Conservation (phyloP, 2,113 vertebrate genomes). For the Phalacrocorax brasilianus region DNA sequence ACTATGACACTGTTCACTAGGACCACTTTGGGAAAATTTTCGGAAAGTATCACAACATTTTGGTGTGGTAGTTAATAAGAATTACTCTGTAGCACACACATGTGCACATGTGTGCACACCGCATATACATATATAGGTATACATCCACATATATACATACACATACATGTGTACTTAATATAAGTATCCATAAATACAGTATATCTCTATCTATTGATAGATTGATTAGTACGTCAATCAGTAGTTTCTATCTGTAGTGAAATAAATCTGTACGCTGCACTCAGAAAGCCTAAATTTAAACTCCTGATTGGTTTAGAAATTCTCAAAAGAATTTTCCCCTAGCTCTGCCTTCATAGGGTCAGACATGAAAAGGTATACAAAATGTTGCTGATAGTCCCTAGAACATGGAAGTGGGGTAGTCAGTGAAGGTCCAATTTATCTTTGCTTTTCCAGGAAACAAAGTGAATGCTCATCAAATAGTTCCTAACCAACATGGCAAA, state of each 20-base stretch:
- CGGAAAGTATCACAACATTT: not conserved
- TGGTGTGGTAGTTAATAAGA: not conserved
- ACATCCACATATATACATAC: no score
- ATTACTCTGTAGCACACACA: not conserved
- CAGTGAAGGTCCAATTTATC: not conserved
- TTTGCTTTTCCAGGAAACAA: not conserved
- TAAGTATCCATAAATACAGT: not conserved
- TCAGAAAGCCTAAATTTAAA: not conserved
- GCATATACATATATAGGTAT: not conserved
- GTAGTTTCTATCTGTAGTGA: not conserved
- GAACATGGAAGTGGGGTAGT: not conserved
- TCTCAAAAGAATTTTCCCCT: not conserved
- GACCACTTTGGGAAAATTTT: not conserved
- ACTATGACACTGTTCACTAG: not conserved
- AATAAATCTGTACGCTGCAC: not conserved
- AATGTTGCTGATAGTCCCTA: not conserved
- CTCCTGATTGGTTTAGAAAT: not conserved
- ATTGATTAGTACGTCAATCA: not conserved
- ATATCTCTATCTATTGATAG: not conserved
- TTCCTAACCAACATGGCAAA: not conserved
- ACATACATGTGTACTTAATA: no score
- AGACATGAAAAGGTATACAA: not conserved
- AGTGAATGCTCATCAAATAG: not conserved
- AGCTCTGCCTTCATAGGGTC: not conserved
- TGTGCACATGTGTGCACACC: no score